Evolutionary conservation across 1,140 invertebrate genomes (phyloP), one percentile per base, ranked within the genome.

Genomic region (Mamestra configurata): DNA sequence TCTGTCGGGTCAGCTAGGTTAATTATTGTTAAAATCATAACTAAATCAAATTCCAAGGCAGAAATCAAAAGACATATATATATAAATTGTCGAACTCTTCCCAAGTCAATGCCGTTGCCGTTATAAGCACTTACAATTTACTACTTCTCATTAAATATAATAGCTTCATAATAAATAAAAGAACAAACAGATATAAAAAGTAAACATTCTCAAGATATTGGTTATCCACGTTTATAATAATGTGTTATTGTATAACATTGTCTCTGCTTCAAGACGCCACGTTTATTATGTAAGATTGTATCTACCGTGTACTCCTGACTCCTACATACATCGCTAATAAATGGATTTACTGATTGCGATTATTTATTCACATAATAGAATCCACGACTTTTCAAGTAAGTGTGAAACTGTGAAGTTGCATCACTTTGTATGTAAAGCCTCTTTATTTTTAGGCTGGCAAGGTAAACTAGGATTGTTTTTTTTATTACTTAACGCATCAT

Each of bases 201-300:
- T 43, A 66, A 66, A 64, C 31, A n/a, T 37, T 18, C 61, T 18
- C 22, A 20, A 43, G 11, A 35, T 61, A 43, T 66, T 66, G 61
- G 18, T 13, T 66, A 43, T 66, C 18, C 24, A 66, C 18, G 35
- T 5, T 66, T 40, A n/a, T n/a, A n/a, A n/a, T n/a, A 20, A 64
- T 64, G n/a, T 64, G 5, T 40, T 40, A 66, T 66, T 66, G 20
- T 66, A 43, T 66, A 66, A 66, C 61, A 22, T 22, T 22, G 61
- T 66, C 35, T 5, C 18, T 22, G 61, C 10, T 22, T 40, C 22
- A 66, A n/a, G n/a, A n/a, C n/a, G n/a, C 37, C 11, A 11, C 31
- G 20, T 66, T 27, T 4, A 35, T 66, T 66, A 66, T 43, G 61
- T 66, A 66, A 66, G 18, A n/a, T 15, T n/a, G 51, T 24, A 55